Conservation (phyloP, 2,888 invertebrate genomes). For the Ephialtes manifestator region DNA sequence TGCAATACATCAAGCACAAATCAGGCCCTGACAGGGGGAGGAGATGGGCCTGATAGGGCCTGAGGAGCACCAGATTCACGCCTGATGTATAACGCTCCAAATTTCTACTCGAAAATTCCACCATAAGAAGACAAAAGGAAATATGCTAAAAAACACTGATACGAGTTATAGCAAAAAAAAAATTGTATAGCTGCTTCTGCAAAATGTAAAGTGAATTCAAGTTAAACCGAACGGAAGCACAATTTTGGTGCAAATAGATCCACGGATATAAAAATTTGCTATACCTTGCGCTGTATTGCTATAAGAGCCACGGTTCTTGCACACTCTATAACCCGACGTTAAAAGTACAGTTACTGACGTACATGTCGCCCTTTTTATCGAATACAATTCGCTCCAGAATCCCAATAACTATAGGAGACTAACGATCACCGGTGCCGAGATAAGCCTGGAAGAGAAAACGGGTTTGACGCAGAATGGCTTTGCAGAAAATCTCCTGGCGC, state of each 20-base stretch:
- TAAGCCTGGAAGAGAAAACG: conserved; percentile 3
- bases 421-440: conserved; percentile 5
- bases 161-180: neutral
- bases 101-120: no score
- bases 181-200: no score
- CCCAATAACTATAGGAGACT: conserved; percentile 40
- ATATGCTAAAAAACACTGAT: neutral
- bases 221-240: neutral
- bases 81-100: no score
- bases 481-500: conserved; percentile 49
- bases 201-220: neutral
- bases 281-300: neutral
- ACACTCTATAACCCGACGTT: no score
- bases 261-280: neutral
- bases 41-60: no score
- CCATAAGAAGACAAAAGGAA: neutral
- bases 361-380: conserved; percentile 10
- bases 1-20: no score
- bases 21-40: no score
- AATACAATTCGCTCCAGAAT: neutral
- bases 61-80: no score
- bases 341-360: conserved; percentile 9
- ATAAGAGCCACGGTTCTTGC: neutral
- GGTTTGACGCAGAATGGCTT: conserved; percentile 35
- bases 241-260: neutral